Evolutionary conservation across 2,888 invertebrate species (phyloP).

Genomic region (Drosophila affinis): DNA sequence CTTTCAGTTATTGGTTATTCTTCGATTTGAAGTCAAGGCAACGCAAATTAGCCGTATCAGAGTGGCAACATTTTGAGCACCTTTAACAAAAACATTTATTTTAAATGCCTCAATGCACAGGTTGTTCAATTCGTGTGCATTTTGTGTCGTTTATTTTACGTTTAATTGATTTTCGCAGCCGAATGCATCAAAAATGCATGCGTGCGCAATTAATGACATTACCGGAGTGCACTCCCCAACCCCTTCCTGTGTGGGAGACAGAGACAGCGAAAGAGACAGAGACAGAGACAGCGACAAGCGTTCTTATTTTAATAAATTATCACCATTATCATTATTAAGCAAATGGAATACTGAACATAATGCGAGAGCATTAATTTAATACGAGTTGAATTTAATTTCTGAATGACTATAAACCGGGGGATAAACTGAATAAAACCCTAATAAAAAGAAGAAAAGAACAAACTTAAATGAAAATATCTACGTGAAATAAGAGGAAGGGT

Average conservation of each 20-base stretch:
- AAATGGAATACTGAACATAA: conserved; percentile 2
- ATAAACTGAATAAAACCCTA: no score
- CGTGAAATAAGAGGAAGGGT: background rate
- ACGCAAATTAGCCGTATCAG: no score
- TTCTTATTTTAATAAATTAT: conserved; percentile 38
- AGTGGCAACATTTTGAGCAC: no score
- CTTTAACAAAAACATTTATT: conserved; percentile 1
- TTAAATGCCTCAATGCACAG: background rate
- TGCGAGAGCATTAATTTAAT: conserved; percentile 21
- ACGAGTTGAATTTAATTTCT: conserved; percentile 32
- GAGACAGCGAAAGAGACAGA: background rate
- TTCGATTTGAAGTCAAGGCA: no score
- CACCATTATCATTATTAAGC: conserved; percentile 39
- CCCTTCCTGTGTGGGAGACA: conserved; percentile 2
- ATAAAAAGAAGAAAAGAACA: background rate
- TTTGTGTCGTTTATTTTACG: conserved; percentile 9
- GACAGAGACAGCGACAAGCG: background rate
- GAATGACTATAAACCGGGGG: conserved; percentile 1
- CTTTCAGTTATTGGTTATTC: background rate
- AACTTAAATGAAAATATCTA: background rate
- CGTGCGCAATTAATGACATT: conserved; percentile 70
- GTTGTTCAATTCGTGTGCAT: conserved; percentile 22
- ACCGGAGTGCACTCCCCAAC: conserved; percentile 18
- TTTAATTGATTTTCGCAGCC: conserved; percentile 74
- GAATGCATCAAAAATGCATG: conserved; percentile 75